Base-by-base conservation (phyloP, 2,113 vertebrate genomes). In the Callorhinus ursinus region DNA sequence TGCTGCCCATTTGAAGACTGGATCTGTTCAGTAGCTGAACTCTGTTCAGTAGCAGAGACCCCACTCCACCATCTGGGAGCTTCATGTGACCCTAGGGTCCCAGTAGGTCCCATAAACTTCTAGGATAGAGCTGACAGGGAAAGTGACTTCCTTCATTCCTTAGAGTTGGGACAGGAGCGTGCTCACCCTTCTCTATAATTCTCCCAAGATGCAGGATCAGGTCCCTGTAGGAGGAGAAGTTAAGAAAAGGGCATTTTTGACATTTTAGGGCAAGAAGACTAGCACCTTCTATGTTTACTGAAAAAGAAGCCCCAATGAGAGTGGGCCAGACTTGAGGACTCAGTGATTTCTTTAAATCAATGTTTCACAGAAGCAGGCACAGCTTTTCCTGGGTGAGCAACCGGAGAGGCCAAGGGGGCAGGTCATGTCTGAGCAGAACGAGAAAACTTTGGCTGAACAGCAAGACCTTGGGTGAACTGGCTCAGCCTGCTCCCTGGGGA, bases 401-500 rank as follows among this genome's bases (percentile, higher is more conserved):
- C 26, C 31, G 65, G 69, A 82, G 36, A 71, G 18, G 46, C 4
- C 18, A 55, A 12, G 6, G 39, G 42, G 59, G 65, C 36, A 63
- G 49, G 19, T 2, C 0, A 24, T 79, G 0, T 31, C 55, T 84
- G 36, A 95, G n/a, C 69, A 55, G 19, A 74, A 69, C 53, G 1
- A 2, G 49, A 85, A 72, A 53, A 92, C 0, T 6, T 31, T 82
- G 39, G 51, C n/a, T 61, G 61, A 96, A 39, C 3, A 28, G 24
- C 19, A 93, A 22, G n/a, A 97, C 8, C 3, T 11, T 2, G 16
- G 65, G 85, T 67, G 76, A 57, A 87, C 90, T 96, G 65, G 33
- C 51, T 89, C 9, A 82, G 69, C 24, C 19, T 86, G 87, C 28
- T 97, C 85, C 49, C 67, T 86, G 39, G 71, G 86, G 97, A 96